Percentiles rank a stretch among this genome's conserved stretches.
phyloP scores from a whole-genome alignment of 2,113 vertebrate genomes.

The Daubentonia madagascariensis region DNA sequence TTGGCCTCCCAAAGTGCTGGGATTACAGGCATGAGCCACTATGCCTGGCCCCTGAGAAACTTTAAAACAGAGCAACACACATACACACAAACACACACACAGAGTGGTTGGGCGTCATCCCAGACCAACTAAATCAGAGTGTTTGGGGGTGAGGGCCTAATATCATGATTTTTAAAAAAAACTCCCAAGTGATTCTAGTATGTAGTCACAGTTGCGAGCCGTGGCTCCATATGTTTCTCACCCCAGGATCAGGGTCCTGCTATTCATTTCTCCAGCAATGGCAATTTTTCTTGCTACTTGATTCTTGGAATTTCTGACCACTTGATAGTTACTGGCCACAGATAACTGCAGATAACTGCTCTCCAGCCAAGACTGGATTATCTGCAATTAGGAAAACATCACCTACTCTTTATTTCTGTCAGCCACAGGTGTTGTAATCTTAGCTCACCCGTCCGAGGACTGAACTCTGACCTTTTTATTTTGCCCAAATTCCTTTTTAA shows the following conservation, averaged over 20 bases:
- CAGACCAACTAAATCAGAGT: background rate
- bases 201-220: background rate
- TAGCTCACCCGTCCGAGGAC: background rate
- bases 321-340: background rate
- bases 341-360: background rate
- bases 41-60: background rate
- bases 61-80: background rate
- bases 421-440: background rate
- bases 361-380: background rate
- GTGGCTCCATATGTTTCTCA: background rate
- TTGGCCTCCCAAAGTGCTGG: no score
- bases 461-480: no score
- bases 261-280: background rate
- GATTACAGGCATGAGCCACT: no score
- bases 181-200: background rate
- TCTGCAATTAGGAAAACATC: background rate
- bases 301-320: background rate
- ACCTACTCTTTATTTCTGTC: background rate
- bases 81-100: background rate
- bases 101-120: background rate
- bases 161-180: background rate
- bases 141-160: background rate
- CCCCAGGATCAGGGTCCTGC: background rate
- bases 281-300: background rate
- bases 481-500: no score